Conservation (phyloP, 2,888 invertebrate genomes). For the Sylvicola cinctus region DNA sequence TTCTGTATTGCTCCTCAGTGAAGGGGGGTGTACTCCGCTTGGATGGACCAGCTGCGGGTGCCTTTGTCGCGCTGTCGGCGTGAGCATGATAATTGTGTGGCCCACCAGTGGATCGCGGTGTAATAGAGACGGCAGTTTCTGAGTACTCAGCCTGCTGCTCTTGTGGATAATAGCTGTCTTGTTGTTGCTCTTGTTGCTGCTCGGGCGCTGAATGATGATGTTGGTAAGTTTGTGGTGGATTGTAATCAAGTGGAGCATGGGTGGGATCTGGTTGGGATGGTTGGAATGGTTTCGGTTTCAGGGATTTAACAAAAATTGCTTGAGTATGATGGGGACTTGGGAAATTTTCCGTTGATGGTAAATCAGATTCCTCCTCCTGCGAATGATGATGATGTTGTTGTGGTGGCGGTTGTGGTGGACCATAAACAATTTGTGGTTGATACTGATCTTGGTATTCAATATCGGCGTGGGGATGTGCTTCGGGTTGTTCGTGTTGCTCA, state of each 20-base stretch:
- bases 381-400: neutral
- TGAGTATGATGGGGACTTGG: conserved; percentile 22
- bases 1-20: conserved; percentile 8
- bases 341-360: conserved; percentile 18
- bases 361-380: conserved; percentile 1
- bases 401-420: conserved; percentile 6
- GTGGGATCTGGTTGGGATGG: conserved; percentile 14
- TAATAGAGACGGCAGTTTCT: conserved; percentile 11
- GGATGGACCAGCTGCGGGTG: conserved; percentile 2
- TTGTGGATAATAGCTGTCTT: conserved; percentile 5
- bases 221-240: conserved; percentile 11
- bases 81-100: conserved; percentile 24
- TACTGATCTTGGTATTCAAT: conserved; percentile 5
- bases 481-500: conserved; percentile 9
- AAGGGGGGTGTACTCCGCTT: conserved; percentile 6
- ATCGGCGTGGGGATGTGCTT: conserved; percentile 6
- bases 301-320: conserved; percentile 16
- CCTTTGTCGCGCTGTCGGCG: conserved; percentile 2
- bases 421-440: conserved; percentile 6
- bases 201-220: conserved; percentile 10
- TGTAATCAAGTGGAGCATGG: conserved; percentile 10
- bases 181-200: conserved; percentile 6
- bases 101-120: conserved; percentile 10
- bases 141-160: conserved; percentile 5
- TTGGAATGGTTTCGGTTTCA: conserved; percentile 9